Evolutionary conservation across 1,140 invertebrate genomes (phyloP).

Genomic region (Nasonia longicornis): DNA sequence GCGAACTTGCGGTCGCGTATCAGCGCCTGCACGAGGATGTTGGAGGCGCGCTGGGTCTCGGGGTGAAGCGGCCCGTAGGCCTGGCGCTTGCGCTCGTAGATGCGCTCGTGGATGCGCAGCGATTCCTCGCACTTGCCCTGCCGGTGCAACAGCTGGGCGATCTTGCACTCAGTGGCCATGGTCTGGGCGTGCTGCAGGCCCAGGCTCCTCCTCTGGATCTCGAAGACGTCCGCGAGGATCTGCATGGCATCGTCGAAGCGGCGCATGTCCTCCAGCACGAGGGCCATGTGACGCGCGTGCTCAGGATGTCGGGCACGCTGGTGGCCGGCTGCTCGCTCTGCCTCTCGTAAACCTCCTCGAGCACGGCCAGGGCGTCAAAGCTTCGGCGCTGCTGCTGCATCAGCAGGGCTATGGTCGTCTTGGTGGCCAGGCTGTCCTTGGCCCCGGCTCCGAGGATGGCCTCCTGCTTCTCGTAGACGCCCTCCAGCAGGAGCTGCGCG

Average conservation of each 20-base stretch:
- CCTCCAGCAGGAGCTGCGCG: constrained; percentile 50
- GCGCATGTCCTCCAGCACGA: constrained; percentile 33
- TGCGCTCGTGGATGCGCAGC: not conserved
- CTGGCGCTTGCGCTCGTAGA: not conserved
- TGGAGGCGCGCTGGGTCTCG: not conserved
- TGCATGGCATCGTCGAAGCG: constrained; percentile 17
- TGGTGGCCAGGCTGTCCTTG: constrained; percentile 44
- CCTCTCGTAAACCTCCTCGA: not conserved
- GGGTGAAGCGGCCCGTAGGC: not conserved
- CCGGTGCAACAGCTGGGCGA: not conserved
- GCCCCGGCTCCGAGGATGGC: constrained; percentile 46
- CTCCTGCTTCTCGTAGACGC: constrained; percentile 48
- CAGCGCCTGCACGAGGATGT: not conserved
- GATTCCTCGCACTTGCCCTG: not conserved
- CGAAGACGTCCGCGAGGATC: constrained; percentile 14
- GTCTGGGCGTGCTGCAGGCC: not conserved
- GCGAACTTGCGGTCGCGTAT: not conserved
- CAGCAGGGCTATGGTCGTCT: constrained; percentile 46
- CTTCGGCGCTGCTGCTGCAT: not conserved
- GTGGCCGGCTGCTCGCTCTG: not conserved
- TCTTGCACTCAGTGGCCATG: not conserved
- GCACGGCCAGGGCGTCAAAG: not conserved
- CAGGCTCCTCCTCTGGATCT: not conserved
- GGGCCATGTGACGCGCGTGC: constrained; percentile 45
- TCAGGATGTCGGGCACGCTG: constrained; percentile 18